Conservation (phyloP, 2,113 vertebrate species). For the Eubucco bourcierii region DNA sequence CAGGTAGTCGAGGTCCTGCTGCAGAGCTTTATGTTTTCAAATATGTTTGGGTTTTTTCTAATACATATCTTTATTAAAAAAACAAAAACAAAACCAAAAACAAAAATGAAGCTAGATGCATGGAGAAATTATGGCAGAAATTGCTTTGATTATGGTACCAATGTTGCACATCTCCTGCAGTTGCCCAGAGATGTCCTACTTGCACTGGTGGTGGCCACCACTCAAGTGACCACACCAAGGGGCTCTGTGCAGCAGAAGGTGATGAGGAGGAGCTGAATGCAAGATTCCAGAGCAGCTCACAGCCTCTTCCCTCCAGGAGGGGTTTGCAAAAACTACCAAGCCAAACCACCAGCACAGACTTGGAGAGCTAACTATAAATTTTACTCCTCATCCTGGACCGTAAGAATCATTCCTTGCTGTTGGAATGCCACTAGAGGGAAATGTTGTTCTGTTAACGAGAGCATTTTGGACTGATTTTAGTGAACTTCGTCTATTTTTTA, state of each 20-base stretch:
- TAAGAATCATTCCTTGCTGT: fast-evolving
- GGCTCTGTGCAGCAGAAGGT: not conserved
- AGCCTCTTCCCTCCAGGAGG: no score
- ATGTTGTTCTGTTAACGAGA: conserved; percentile 71
- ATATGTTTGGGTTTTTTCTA: not conserved
- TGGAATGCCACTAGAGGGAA: conserved; percentile 74
- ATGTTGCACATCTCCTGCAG: not conserved
- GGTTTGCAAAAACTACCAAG: fast-evolving
- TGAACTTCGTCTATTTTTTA: not conserved
- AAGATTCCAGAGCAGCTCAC: fast-evolving
- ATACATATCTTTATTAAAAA: not conserved
- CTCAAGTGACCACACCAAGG: not conserved
- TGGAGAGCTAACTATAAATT: fast-evolving
- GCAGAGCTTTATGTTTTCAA: not conserved
- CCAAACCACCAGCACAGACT: fast-evolving
- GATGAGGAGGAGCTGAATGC: not conserved
- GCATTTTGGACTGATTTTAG: fast-evolving
- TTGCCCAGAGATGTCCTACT: fast-evolving
- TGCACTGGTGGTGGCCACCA: no score
- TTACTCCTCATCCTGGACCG: fast-evolving
- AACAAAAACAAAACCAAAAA: no score
- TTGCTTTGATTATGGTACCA: no score
- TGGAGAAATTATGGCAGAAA: not conserved
- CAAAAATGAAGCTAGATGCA: fast-evolving
- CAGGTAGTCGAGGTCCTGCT: no score